Conservation (phyloP, 2,797 vertebrate species). For the Bovichtus variegatus region DNA sequence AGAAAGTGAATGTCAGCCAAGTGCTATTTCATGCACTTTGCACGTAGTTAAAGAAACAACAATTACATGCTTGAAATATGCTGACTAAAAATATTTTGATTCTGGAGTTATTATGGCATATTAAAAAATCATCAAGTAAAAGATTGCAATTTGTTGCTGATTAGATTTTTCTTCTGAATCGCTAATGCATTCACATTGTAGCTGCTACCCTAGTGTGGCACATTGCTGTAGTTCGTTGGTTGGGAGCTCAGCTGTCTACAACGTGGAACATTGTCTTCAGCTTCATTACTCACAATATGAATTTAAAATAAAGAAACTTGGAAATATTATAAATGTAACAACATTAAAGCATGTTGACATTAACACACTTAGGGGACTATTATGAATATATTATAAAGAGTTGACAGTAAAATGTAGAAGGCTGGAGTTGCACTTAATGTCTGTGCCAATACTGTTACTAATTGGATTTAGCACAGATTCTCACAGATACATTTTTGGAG, state of each 20-base stretch:
- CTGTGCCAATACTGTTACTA: neutral
- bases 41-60: neutral
- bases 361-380: neutral
- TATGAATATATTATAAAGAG: neutral
- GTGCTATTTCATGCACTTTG: slow-evolving; percentile 9
- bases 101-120: neutral
- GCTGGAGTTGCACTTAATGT: neutral
- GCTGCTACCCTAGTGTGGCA: slow-evolving; percentile 1
- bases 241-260: neutral
- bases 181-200: neutral
- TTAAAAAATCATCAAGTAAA: slow-evolving; percentile 13
- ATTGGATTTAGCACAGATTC: neutral
- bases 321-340: neutral
- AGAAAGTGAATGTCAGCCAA: neutral
- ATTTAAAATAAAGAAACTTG: neutral
- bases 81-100: slow-evolving; percentile 14
- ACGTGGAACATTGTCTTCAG: slow-evolving; percentile 21
- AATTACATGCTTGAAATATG: slow-evolving; percentile 18
- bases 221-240: slow-evolving; percentile 6
- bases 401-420: neutral
- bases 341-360: neutral
- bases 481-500: neutral
- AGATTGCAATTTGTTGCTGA: slow-evolving; percentile 8
- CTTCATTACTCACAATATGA: neutral
- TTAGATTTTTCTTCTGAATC: slow-evolving; percentile 4